Percentiles rank a stretch among this genome's conserved stretches.
Conservation (phyloP, 1,140 invertebrate genomes). For the Drosophila repletoides region DNA sequence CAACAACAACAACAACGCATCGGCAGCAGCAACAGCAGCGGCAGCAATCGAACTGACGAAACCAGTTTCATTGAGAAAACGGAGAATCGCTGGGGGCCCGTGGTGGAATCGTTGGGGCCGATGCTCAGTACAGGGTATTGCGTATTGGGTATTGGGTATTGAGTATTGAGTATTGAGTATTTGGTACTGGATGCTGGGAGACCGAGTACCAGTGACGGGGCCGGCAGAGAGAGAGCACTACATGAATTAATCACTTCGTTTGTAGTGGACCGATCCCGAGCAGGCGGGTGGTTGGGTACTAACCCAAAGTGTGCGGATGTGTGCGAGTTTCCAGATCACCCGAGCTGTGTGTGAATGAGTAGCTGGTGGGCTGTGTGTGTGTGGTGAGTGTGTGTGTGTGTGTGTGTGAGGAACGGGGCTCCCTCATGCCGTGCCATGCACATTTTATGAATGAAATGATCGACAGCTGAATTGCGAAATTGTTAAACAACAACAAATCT, state of each 20-base stretch:
- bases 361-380: constrained; percentile 9
- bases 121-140: too few species aligned
- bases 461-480: constrained; percentile 82
- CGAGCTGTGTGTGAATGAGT: constrained; percentile 24
- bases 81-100: constrained; percentile 50
- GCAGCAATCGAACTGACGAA: constrained; percentile 63
- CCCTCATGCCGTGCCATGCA: constrained; percentile 41
- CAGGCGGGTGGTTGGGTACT: constrained; percentile 54
- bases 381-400: constrained; percentile 10
- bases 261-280: constrained; percentile 66
- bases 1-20: constrained; percentile 14
- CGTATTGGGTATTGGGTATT: too few species aligned
- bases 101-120: constrained; percentile 7
- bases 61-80: constrained; percentile 80
- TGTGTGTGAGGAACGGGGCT: constrained; percentile 26
- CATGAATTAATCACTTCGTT: constrained; percentile 81
- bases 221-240: constrained; percentile 44
- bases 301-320: constrained; percentile 66
- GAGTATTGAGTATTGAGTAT: too few species aligned
- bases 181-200: background rate
- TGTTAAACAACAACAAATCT: constrained; percentile 55
- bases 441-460: constrained; percentile 81
- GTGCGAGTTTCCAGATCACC: constrained; percentile 72
- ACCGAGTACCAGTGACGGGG: background rate
- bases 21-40: constrained; percentile 40